Evolutionary conservation across 2,888 invertebrate genomes (phyloP).

Genomic region (Bursaphelenchus okinawaensis): DNA sequence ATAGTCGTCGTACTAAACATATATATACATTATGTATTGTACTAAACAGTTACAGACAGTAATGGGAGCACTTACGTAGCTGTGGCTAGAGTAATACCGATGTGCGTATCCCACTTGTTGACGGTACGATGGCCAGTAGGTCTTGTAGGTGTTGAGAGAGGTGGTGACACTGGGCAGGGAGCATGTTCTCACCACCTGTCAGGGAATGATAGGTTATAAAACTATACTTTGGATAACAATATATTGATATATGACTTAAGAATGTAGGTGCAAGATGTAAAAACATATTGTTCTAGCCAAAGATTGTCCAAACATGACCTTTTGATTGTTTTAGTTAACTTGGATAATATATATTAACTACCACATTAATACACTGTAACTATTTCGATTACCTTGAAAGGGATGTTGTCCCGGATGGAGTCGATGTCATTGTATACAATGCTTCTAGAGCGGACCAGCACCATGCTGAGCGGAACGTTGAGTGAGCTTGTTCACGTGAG

Average conservation of each 20-base stretch:
- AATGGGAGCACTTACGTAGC: background rate
- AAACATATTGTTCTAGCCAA: too few species aligned
- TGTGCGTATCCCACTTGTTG: background rate
- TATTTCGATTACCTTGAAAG: background rate
- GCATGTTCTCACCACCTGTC: background rate
- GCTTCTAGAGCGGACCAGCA: background rate
- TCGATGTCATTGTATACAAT: background rate
- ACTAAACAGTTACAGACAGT: background rate
- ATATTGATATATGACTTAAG: too few species aligned
- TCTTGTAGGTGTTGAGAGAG: background rate
- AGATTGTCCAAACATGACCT: too few species aligned
- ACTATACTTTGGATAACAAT: too few species aligned
- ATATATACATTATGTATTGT: background rate
- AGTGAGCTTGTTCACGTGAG: background rate
- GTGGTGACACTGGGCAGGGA: background rate
- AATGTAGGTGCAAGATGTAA: too few species aligned
- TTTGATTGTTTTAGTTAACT: background rate
- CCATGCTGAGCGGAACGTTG: background rate
- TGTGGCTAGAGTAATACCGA: background rate
- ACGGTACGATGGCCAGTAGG: background rate
- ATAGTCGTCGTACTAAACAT: background rate
- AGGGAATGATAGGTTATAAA: too few species aligned
- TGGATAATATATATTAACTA: background rate
- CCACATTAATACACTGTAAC: too few species aligned
- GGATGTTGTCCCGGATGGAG: background rate